A percentile compares a stretch with the other conserved stretches of the same genome.
These are phyloP conservation scores for Drosophila nigricruria DNA, from an alignment of 2,888 invertebrate genomes.

Conservation along the genomic window DNA sequence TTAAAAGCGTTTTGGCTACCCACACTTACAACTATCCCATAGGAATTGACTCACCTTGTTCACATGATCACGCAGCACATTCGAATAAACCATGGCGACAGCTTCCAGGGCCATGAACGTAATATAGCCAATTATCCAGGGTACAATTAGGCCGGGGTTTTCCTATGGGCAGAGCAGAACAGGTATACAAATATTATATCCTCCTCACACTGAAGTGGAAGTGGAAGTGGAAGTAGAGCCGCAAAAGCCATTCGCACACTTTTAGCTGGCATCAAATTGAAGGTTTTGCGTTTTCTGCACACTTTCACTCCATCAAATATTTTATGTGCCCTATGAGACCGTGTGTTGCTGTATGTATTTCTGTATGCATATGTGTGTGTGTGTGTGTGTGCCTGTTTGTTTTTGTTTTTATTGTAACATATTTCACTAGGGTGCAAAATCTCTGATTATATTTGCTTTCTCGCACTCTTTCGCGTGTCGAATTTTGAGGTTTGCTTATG, in stretches of 20 bases:
- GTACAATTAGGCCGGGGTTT: constrained; percentile 90
- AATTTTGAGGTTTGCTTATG: constrained; percentile 22
- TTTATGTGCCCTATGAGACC: constrained; percentile 39
- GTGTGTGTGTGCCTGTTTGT: constrained; percentile 8
- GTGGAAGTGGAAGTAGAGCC: not conserved
- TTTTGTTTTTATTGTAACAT: constrained; percentile 54
- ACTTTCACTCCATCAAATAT: constrained; percentile 44
- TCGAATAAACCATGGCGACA: constrained; percentile 93
- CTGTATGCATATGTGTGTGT: constrained; percentile 20
- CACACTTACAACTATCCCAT: constrained; percentile 8
- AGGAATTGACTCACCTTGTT: constrained; percentile 88
- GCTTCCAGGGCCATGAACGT: constrained; percentile 93
- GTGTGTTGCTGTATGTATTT: no score
- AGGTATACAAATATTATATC: constrained; percentile 40
- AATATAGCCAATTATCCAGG: constrained; percentile 92
- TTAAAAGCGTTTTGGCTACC: constrained; percentile 51
- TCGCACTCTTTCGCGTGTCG: constrained; percentile 37
- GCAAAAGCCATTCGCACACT: constrained; percentile 49
- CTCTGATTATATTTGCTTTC: constrained; percentile 70
- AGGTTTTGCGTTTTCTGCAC: constrained; percentile 60
- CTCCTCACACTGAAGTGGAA: not conserved
- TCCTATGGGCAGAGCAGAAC: constrained; percentile 86
- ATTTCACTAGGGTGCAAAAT: constrained; percentile 54
- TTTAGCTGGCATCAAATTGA: constrained; percentile 48
- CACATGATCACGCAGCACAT: constrained; percentile 92